Evolutionary conservation across 2,113 vertebrate species (phyloP).

Genomic region (Melanerpes formicivorus): DNA sequence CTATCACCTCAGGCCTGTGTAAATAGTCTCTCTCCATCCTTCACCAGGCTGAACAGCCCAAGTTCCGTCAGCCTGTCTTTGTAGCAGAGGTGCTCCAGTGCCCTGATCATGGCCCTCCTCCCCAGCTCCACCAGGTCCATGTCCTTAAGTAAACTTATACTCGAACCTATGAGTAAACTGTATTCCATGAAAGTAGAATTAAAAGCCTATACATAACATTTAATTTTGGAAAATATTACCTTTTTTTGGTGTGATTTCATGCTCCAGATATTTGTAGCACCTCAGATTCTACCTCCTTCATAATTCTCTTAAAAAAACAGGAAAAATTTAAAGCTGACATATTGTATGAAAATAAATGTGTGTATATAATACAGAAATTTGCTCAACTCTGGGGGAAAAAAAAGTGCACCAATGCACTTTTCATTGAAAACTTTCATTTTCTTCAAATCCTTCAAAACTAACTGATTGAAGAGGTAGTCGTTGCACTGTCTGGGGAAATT

Average conservation of each 20-base stretch:
- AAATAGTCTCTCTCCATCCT: too few relatives aligned
- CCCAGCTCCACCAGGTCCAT: too few relatives aligned
- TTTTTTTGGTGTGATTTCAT: background rate
- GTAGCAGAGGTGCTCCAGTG: too few relatives aligned
- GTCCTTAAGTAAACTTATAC: background rate
- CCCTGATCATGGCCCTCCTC: too few relatives aligned
- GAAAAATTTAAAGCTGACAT: background rate
- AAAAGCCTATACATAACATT: background rate
- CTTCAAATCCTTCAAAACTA: background rate
- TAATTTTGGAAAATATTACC: background rate
- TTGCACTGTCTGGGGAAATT: background rate
- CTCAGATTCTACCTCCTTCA: background rate
- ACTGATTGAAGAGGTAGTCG: background rate
- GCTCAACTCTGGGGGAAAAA: background rate
- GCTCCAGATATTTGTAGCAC: background rate
- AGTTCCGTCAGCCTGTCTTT: too few relatives aligned
- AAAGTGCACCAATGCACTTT: background rate
- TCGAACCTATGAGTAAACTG: background rate
- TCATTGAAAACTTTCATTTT: background rate
- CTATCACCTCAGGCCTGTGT: too few relatives aligned
- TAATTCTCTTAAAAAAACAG: background rate
- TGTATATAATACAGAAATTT: background rate
- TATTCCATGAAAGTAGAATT: background rate
- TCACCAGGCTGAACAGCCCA: too few relatives aligned
- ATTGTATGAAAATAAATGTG: background rate